phyloP scores from a whole-genome alignment of 2,797 vertebrate genomes.

The Dendrocincla fuliginosa region DNA sequence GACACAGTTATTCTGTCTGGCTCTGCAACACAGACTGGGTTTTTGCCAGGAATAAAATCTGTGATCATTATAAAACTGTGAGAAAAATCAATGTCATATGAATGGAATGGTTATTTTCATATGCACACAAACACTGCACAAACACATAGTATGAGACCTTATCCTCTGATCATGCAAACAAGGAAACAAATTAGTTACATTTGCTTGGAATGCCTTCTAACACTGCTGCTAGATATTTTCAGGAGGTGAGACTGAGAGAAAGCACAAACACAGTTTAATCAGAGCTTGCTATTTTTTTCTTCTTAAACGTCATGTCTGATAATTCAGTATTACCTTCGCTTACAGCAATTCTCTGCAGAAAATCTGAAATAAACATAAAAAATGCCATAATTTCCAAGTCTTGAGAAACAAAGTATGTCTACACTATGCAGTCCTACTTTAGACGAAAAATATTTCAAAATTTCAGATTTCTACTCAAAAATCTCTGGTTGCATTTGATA shows the following conservation, averaged over 20 bases:
- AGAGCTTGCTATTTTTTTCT: background rate
- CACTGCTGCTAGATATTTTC: background rate
- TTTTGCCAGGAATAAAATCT: constrained; percentile 19
- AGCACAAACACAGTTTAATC: background rate
- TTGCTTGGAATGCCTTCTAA: constrained; percentile 1
- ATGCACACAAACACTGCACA: background rate
- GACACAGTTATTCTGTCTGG: constrained; percentile 18
- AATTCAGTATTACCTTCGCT: background rate
- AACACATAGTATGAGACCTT: background rate
- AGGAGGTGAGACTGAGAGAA: background rate
- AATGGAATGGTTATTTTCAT: constrained; percentile 2
- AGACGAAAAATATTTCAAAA: background rate
- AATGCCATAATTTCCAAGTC: background rate
- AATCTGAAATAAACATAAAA: constrained; percentile 12
- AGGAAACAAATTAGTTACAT: background rate
- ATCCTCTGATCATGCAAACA: background rate
- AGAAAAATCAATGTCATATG: constrained; percentile 12
- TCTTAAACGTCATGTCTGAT: background rate
- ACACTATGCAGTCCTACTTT: background rate
- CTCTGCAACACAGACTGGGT: background rate
- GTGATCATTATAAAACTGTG: constrained; percentile 2
- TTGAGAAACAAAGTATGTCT: background rate
- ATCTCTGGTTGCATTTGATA: background rate
- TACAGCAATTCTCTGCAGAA: background rate
- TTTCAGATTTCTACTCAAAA: background rate